These are phyloP conservation scores for Lacanobia wlatinum DNA, from an alignment of 2,888 invertebrate species.

Conservation along the genomic window DNA sequence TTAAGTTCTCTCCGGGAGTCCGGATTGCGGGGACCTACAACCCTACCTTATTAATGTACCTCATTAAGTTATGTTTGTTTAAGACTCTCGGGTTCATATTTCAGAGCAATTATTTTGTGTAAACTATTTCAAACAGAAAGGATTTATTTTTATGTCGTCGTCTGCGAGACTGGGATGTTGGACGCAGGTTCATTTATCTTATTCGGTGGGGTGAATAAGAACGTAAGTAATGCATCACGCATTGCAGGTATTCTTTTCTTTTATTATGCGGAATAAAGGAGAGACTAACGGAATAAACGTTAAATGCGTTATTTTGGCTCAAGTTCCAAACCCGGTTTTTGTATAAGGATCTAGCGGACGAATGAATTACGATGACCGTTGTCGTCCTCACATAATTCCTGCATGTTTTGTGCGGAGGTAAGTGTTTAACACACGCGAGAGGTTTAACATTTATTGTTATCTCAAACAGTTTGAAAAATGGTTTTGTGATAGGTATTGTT, in stretches of 20 bases:
- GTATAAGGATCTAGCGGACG: constrained; percentile 58
- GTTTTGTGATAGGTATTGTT: neutral
- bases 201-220: constrained; percentile 47
- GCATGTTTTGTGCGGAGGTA: constrained; percentile 56
- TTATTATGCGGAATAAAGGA: constrained; percentile 46
- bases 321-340: constrained; percentile 60
- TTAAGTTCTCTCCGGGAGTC: constrained; percentile 52
- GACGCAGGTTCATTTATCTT: constrained; percentile 51
- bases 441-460: constrained; percentile 34
- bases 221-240: constrained; percentile 58
- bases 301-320: constrained; percentile 56
- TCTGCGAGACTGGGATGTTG: constrained; percentile 21
- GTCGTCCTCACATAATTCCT: constrained; percentile 60
- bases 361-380: constrained; percentile 68
- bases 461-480: neutral
- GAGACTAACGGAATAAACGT: constrained; percentile 37
- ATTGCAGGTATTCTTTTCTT: constrained; percentile 57
- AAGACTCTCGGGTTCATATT: constrained; percentile 48
- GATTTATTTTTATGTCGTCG: constrained; percentile 9
- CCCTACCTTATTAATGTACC: constrained; percentile 64
- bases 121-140: constrained; percentile 38
- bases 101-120: constrained; percentile 40
- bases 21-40: constrained; percentile 60
- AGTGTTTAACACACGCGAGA: constrained; percentile 35
- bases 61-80: constrained; percentile 69